Conservation (phyloP, 2,113 vertebrate species). For the Junco hyemalis region DNA sequence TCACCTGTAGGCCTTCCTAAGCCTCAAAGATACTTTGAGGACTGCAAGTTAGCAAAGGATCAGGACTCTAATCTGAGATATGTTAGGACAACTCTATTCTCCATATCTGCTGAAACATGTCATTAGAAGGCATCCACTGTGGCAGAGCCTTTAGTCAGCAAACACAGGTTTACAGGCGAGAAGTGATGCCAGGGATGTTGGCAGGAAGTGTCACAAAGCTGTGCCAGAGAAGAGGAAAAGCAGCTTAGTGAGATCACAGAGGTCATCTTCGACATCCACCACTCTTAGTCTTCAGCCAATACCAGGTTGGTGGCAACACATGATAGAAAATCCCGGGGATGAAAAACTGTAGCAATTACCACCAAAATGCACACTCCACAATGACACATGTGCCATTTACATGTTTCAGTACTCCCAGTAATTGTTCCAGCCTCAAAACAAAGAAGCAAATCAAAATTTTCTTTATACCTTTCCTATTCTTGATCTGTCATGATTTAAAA, state of each 20-base stretch:
- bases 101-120: not conserved
- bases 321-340: not conserved
- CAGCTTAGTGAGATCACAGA: not conserved
- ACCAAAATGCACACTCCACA: not conserved
- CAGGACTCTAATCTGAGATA: not conserved
- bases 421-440: not conserved
- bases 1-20: not conserved
- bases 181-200: not conserved
- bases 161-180: not conserved
- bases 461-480: not conserved
- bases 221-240: not conserved
- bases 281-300: not conserved
- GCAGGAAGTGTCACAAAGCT: not conserved
- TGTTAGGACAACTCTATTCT: not conserved
- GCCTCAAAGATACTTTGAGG: not conserved
- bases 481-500: not conserved
- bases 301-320: not conserved
- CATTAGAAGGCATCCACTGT: not conserved
- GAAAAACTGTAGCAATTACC: not conserved
- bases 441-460: not conserved
- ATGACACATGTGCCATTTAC: not conserved
- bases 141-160: not conserved
- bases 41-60: not conserved
- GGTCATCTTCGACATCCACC: not conserved
- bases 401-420: not conserved